Conservation (phyloP, 2,797 vertebrate species). For the Coccyzus lansbergi region DNA sequence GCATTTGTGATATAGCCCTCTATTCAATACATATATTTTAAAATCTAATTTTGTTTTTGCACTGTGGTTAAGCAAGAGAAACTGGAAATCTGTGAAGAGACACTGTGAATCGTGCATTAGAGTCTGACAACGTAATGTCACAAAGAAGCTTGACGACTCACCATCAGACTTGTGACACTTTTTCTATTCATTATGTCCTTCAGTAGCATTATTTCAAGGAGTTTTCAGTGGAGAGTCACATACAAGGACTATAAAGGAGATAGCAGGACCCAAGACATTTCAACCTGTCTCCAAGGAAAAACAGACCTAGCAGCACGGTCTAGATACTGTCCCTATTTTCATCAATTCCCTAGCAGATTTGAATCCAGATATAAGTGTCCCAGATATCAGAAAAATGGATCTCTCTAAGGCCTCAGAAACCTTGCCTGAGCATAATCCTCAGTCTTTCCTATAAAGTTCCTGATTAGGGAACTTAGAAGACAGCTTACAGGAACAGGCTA, state of each 20-base stretch:
- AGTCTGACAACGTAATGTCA: background rate
- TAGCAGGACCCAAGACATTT: conserved; percentile 40
- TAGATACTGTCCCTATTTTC: conserved; percentile 67
- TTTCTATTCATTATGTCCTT: background rate
- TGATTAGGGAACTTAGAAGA: background rate
- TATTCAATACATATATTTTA: background rate
- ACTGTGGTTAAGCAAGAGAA: background rate
- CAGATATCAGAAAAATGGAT: conserved; percentile 49
- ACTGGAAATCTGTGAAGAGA: background rate
- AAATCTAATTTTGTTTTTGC: background rate
- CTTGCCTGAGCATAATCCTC: background rate
- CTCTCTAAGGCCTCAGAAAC: conserved; percentile 34
- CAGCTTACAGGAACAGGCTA: background rate
- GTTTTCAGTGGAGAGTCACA: conserved; percentile 13
- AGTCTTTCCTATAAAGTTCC: conserved; percentile 19
- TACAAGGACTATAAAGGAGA: conserved; percentile 40
- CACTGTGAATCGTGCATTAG: background rate
- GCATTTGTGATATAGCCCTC: background rate
- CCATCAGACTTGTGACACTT: background rate
- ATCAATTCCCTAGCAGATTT: conserved; percentile 51
- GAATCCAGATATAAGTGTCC: conserved; percentile 63
- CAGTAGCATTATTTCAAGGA: conserved; percentile 50
- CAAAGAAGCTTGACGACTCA: background rate
- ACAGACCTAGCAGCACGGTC: conserved; percentile 46
- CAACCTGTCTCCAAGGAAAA: conserved; percentile 44